phyloP scores from a whole-genome alignment of 1,140 invertebrate species.

The Medauroidea extradentata region DNA sequence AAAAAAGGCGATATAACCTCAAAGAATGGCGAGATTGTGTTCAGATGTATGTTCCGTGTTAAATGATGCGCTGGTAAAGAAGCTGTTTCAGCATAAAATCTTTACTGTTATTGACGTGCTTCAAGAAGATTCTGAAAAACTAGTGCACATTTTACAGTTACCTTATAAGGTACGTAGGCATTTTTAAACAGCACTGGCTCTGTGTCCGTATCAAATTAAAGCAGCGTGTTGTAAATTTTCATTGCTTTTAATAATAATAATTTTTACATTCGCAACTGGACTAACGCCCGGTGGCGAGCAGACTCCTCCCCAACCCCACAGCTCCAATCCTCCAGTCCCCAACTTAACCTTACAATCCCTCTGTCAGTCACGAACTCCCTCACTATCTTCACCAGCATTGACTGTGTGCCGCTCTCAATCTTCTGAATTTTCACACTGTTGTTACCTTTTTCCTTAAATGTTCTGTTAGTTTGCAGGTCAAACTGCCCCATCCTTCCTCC shows the following conservation, averaged over 20 bases:
- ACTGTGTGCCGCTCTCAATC: too few relatives aligned
- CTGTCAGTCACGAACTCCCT: not conserved
- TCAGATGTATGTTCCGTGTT: constrained; percentile 27
- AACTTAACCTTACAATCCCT: not conserved
- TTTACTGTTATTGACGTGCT: constrained; percentile 55
- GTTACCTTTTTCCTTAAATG: too few relatives aligned
- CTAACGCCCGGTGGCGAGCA: too few relatives aligned
- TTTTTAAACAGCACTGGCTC: not conserved
- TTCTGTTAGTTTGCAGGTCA: too few relatives aligned
- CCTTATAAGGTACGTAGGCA: constrained; percentile 41
- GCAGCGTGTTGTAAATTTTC: not conserved
- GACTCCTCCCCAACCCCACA: too few relatives aligned
- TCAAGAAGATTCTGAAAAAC: constrained; percentile 44
- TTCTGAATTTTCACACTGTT: too few relatives aligned
- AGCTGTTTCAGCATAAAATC: constrained; percentile 50
- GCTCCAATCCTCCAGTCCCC: not conserved
- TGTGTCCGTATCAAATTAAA: not conserved
- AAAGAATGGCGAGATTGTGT: constrained; percentile 14
- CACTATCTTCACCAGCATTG: too few relatives aligned
- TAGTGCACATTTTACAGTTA: constrained; percentile 40
- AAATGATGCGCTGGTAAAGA: constrained; percentile 43
- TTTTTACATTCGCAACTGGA: too few relatives aligned
- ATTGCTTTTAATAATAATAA: too few relatives aligned
- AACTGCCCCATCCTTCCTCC: too few relatives aligned
- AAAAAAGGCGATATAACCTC: too few relatives aligned